phyloP scores from a whole-genome alignment of 2,888 invertebrate genomes.

The Zaprionus lineosus region DNA sequence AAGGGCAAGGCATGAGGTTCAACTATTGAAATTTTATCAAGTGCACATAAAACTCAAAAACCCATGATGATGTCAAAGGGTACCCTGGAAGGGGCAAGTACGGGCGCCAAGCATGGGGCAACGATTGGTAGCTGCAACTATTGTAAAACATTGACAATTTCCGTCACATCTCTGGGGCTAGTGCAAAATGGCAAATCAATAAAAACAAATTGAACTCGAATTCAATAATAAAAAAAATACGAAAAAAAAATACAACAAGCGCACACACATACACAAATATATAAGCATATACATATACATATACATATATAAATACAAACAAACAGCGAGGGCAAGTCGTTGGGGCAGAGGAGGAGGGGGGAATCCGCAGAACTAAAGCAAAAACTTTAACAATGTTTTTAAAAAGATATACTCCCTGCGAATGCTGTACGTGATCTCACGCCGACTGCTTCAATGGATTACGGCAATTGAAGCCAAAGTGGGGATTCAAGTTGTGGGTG shows the following conservation, averaged over 20 bases:
- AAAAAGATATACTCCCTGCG: conserved; percentile 73
- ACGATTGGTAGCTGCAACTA: conserved; percentile 56
- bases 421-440: conserved; percentile 70
- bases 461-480: conserved; percentile 72
- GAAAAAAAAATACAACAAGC: too few relatives aligned
- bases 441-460: conserved; percentile 69
- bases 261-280: too few relatives aligned
- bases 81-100: not conserved
- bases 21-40: conserved; percentile 77
- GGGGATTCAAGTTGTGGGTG: too few relatives aligned
- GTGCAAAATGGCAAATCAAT: conserved; percentile 81
- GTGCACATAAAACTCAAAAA: conserved; percentile 77
- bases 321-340: not conserved
- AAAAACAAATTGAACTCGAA: conserved; percentile 81
- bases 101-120: not conserved
- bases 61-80: conserved; percentile 65
- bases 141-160: conserved; percentile 81
- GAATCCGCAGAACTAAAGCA: conserved; percentile 54
- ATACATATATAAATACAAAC: not conserved
- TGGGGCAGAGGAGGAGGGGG: conserved; percentile 1
- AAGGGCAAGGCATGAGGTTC: conserved; percentile 9
- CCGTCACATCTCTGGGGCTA: conserved; percentile 75
- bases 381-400: conserved; percentile 77
- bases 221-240: conserved; percentile 75
- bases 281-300: conserved; percentile 16